Base-by-base conservation (phyloP, 2,888 invertebrate genomes). In the Bombylius discolor region DNA sequence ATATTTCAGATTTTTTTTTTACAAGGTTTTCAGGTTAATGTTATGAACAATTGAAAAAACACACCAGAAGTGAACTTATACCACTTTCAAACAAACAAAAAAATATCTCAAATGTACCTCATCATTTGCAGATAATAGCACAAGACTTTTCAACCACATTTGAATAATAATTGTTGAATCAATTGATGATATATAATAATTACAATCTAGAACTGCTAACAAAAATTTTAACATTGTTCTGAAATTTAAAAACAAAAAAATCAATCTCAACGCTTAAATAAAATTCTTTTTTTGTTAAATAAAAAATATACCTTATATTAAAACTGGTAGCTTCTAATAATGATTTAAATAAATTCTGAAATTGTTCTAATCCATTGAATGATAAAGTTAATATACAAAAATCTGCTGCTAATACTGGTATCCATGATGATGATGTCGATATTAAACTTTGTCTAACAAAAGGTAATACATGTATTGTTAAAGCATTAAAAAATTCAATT, bases 61-160 rank as follows among this genome's bases (percentile, higher is more conserved):
- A 23, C 3, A 23, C 23, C 23, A 23, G 1, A 23, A 23, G 3
- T 23, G 23, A 3, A 23, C 23, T 3, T 23, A 23, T 23, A 23
- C 23, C 23, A 23, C 23, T 23, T 23, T 23, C 23, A 23, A 3
- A 23, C 1, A 23, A 23, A 23, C 3, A 23, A 23, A 23, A 23
- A 23, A 23, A 23, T 23, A 3, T 1, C 23, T 23, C 23, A 36
- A 23, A 49, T 34, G 3, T 58, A 64, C 64, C 55, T 70, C 70
- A 49, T 73, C 68, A 42, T 65, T 65, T 1, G 70, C 64, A 2
- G 67, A 68, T 14, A 73, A 60, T 7, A 73, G 60, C 1, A 74
- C 69, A 42, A 72, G 56, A 5, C 70, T 72, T 49, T 67, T 70
- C 0, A 74, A 60, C 74, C 74, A 74, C 5, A 69, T 65, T 59